Percentiles rank a stretch among this genome's conserved stretches.
These are phyloP conservation scores for Oncorhynchus masou DNA, from an alignment of 2,113 vertebrate genomes.

Conservation along the genomic window DNA sequence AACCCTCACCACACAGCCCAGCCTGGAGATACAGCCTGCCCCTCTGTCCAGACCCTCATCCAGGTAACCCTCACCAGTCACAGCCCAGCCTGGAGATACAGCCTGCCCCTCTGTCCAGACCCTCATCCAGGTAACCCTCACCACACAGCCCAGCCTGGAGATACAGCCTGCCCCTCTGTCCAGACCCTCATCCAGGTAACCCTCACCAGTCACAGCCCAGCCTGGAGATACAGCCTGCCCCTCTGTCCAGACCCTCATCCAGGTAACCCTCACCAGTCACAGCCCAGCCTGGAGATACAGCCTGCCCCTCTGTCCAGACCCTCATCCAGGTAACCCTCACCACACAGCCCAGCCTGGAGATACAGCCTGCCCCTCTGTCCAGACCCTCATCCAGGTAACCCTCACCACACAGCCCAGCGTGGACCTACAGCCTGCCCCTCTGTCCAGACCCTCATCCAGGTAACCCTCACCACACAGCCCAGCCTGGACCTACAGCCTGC, in stretches of 20 bases:
- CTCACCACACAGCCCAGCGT: too few relatives aligned
- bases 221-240: constrained; percentile 24
- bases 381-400: constrained; percentile 74
- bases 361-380: constrained; percentile 80
- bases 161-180: constrained; percentile 82
- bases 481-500: too few relatives aligned
- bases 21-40: constrained; percentile 4
- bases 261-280: constrained; percentile 71
- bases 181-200: constrained; percentile 74
- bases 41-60: constrained; percentile 83
- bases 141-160: constrained; percentile 76
- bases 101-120: too few relatives aligned
- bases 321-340: constrained; percentile 57
- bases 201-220: too few relatives aligned
- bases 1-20: too few relatives aligned
- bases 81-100: too few relatives aligned
- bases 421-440: constrained; percentile 44
- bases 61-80: constrained; percentile 71
- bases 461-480: constrained; percentile 41
- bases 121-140: constrained; percentile 56
- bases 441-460: constrained; percentile 86
- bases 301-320: too few relatives aligned
- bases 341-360: constrained; percentile 78
- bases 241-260: constrained; percentile 82
- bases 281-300: too few relatives aligned